Conservation (phyloP, 2,113 vertebrate species). For the Micromys minutus region DNA sequence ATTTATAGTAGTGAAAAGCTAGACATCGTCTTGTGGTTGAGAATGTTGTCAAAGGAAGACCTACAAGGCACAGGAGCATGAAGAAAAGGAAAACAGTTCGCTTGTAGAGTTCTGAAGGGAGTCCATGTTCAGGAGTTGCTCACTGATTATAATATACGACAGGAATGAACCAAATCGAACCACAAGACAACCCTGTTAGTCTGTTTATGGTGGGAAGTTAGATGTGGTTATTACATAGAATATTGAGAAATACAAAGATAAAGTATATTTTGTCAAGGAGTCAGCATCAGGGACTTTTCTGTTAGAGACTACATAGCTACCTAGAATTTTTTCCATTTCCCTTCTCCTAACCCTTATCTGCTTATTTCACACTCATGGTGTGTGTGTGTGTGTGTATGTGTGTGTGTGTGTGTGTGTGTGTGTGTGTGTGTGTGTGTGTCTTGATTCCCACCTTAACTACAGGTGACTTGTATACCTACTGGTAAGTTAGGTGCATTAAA, state of each 20-base stretch:
- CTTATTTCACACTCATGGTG: conserved; percentile 32
- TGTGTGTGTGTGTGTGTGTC: neutral
- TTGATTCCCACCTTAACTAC: neutral
- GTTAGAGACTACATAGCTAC: conserved; percentile 19
- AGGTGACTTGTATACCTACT: neutral
- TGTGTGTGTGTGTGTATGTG: conserved; percentile 7
- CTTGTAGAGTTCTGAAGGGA: conserved; percentile 38
- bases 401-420: neutral
- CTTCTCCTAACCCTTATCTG: neutral
- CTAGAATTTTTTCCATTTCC: neutral
- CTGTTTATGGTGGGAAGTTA: neutral
- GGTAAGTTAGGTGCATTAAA: neutral
- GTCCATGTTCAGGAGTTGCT: conserved; percentile 28
- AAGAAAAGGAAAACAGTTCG: conserved; percentile 25
- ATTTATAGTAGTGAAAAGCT: conserved; percentile 52
- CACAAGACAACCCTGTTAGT: neutral
- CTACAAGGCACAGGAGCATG: neutral
- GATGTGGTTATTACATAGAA: conserved; percentile 36
- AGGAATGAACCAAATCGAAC: conserved; percentile 36
- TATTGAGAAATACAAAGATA: conserved; percentile 4
- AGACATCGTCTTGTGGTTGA: conserved; percentile 50
- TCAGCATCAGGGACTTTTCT: conserved; percentile 41
- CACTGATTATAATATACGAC: conserved; percentile 51
- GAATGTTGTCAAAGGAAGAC: conserved; percentile 26
- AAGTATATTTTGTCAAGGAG: conserved; percentile 39